Evolutionary conservation across 2,113 vertebrate genomes (phyloP).

Genomic region (Marmota monax): DNA sequence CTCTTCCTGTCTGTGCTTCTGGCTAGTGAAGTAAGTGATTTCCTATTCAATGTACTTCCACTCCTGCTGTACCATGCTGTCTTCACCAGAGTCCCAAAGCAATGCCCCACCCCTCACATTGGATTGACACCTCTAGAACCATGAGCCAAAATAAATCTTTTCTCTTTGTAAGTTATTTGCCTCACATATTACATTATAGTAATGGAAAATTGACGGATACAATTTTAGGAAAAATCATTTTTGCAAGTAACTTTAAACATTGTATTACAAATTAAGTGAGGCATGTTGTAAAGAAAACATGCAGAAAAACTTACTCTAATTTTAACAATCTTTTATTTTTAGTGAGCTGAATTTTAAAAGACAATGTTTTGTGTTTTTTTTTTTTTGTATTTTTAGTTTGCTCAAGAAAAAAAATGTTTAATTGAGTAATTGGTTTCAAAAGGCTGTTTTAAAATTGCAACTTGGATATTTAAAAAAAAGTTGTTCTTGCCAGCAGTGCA

Average conservation of each 20-base stretch:
- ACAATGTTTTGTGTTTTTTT: background rate
- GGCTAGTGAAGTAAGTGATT: background rate
- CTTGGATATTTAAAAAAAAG: background rate
- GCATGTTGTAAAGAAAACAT: background rate
- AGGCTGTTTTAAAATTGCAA: background rate
- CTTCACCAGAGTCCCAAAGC: background rate
- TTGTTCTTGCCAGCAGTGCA: conserved; percentile 52
- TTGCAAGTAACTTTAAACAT: conserved; percentile 9
- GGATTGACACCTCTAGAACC: background rate
- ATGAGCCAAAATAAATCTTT: background rate
- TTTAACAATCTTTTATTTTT: conserved; percentile 43
- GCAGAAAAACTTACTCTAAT: background rate
- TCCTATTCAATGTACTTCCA: fast-evolving
- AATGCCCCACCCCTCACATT: too few relatives aligned
- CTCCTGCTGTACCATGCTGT: too few relatives aligned
- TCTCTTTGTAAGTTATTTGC: background rate
- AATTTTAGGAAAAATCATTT: background rate
- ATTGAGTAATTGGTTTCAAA: conserved; percentile 71
- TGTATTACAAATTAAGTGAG: background rate
- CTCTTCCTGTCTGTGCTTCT: background rate
- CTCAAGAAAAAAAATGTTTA: conserved; percentile 62
- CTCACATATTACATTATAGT: background rate
- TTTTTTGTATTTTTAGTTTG: background rate
- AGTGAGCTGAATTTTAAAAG: conserved; percentile 53
- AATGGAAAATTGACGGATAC: background rate